A percentile compares a stretch with the other conserved stretches of the same genome.
Conservation (phyloP, 2,888 invertebrate genomes). For the Parnassius apollo region DNA sequence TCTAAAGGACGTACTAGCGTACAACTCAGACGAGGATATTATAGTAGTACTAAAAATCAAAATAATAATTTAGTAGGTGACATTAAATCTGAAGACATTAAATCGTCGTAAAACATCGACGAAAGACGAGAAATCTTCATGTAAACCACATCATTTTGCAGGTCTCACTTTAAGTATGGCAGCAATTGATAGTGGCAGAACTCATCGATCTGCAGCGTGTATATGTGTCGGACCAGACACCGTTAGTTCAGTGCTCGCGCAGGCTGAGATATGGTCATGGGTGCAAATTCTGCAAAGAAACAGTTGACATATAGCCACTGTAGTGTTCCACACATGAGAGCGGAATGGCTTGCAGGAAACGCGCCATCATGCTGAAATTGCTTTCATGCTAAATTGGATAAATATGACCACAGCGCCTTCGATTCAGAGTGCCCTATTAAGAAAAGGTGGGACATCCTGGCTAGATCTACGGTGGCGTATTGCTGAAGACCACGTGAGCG, state of each 20-base stretch:
- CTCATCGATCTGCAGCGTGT: not conserved
- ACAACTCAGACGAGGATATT: too few species aligned
- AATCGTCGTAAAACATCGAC: too few species aligned
- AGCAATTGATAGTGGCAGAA: not conserved
- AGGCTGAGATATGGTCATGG: not conserved
- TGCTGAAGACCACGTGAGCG: not conserved
- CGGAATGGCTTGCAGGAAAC: not conserved
- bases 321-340: slow-evolving; percentile 2
- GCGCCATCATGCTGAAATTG: too few species aligned
- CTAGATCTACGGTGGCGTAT: slow-evolving; percentile 12
- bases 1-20: too few species aligned
- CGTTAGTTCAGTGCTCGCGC: not conserved
- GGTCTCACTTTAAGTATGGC: not conserved
- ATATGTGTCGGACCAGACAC: not conserved
- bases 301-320: slow-evolving; percentile 1
- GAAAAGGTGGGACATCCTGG: slow-evolving; percentile 26
- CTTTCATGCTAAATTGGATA: too few species aligned
- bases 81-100: too few species aligned
- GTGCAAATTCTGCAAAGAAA: not conserved
- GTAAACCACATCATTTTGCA: too few species aligned
- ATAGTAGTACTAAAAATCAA: too few species aligned
- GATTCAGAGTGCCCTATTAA: too few species aligned
- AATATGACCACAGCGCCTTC: too few species aligned
- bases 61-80: too few species aligned
- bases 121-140: too few species aligned